Conservation (phyloP, 2,113 vertebrate genomes). For the Arothron firmamentum region DNA sequence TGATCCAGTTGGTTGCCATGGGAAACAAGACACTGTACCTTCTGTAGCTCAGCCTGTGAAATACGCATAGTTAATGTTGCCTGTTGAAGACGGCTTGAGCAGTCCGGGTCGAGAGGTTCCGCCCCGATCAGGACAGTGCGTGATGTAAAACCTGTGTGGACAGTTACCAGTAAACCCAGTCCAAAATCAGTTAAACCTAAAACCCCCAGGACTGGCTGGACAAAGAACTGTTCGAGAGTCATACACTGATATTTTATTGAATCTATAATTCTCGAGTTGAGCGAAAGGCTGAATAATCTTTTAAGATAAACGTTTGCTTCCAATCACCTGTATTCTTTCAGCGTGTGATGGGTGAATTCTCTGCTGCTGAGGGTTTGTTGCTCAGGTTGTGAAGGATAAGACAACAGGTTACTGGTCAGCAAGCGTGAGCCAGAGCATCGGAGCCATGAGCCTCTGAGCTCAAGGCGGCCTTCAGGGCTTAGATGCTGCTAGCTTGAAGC, state of each 20-base stretch:
- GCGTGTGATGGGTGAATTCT: slow-evolving; percentile 29
- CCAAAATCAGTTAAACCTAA: no score
- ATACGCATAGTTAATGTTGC: slow-evolving; percentile 39
- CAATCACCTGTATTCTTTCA: neutral
- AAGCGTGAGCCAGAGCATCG: slow-evolving; percentile 6
- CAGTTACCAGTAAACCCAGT: no score
- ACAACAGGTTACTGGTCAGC: slow-evolving; percentile 14
- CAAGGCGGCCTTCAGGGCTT: neutral
- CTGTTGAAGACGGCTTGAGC: slow-evolving; percentile 31
- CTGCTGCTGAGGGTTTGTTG: slow-evolving; percentile 18
- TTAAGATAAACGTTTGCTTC: slow-evolving; percentile 12
- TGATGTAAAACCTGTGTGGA: no score
- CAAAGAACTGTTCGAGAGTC: neutral
- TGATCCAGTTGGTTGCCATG: slow-evolving; percentile 63
- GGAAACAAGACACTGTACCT: slow-evolving; percentile 69
- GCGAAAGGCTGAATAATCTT: slow-evolving; percentile 3
- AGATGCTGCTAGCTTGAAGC: no score
- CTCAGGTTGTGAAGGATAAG: neutral
- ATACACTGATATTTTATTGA: neutral
- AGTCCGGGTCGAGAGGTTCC: neutral
- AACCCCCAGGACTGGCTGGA: no score
- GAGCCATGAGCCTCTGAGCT: slow-evolving; percentile 8
- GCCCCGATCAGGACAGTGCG: slow-evolving; percentile 1
- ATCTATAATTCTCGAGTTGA: slow-evolving; percentile 23
- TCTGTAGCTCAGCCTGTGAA: slow-evolving; percentile 34